phyloP scores from a whole-genome alignment of 2,113 vertebrate genomes.

The Xyrauchen texanus region DNA sequence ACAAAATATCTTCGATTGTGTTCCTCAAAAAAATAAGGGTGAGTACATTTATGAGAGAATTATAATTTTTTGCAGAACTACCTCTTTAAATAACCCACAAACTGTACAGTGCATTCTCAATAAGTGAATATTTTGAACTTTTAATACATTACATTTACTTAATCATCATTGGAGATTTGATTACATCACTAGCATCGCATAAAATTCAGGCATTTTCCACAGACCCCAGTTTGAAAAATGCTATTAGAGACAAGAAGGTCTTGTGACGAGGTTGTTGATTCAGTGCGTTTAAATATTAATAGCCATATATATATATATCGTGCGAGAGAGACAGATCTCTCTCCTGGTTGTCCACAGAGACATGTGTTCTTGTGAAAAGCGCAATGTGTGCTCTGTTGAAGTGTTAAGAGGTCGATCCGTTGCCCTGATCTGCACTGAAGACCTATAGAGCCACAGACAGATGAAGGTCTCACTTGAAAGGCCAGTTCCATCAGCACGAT shows the following conservation, averaged over 20 bases:
- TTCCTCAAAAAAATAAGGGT: no score
- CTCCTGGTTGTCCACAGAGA: neutral
- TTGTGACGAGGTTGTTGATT: neutral
- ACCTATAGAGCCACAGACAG: neutral
- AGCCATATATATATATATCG: slow-evolving; percentile 35
- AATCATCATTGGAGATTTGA: no score
- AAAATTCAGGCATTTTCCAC: no score
- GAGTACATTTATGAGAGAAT: no score
- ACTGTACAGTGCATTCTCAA: no score
- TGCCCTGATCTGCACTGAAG: slow-evolving; percentile 5
- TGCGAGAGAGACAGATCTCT: neutral
- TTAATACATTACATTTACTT: no score
- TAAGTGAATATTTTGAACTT: no score
- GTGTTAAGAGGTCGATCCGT: slow-evolving; percentile 19
- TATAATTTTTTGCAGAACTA: no score
- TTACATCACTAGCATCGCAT: no score
- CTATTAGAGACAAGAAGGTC: neutral
- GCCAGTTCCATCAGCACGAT: slow-evolving; percentile 95
- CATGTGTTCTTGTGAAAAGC: slow-evolving; percentile 15
- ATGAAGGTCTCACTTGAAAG: slow-evolving; percentile 83
- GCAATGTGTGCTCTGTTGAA: neutral
- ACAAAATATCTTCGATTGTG: no score
- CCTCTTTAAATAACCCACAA: no score
- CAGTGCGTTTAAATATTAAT: slow-evolving; percentile 47
- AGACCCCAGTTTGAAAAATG: neutral